Conservation (phyloP, 1,140 invertebrate species). For the Drosophila cardini region DNA sequence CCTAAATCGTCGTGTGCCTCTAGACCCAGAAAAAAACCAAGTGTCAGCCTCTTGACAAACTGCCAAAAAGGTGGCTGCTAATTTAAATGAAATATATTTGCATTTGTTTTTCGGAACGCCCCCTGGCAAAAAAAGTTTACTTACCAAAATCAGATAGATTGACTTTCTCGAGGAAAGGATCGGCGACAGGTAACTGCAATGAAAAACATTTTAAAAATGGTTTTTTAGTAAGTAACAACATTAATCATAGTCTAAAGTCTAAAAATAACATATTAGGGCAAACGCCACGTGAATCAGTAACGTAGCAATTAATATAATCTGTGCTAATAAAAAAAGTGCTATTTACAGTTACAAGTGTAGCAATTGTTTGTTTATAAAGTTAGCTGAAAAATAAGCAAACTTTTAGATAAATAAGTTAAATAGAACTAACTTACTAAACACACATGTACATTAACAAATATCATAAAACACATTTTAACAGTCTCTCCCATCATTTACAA, state of each 20-base stretch:
- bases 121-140: slow-evolving; percentile 77
- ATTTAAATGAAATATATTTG: slow-evolving; percentile 56
- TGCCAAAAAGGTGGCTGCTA: slow-evolving; percentile 65
- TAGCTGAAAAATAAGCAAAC: slow-evolving; percentile 5
- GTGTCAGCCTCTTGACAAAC: slow-evolving; percentile 48
- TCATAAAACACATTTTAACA: slow-evolving; percentile 1
- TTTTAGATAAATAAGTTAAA: slow-evolving; percentile 32
- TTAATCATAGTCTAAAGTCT: slow-evolving; percentile 4
- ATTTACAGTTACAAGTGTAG: slow-evolving; percentile 17
- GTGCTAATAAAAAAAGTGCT: neutral
- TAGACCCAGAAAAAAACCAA: slow-evolving; percentile 23
- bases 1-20: slow-evolving; percentile 63
- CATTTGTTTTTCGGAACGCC: slow-evolving; percentile 26
- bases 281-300: neutral
- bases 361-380: slow-evolving; percentile 4
- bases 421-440: slow-evolving; percentile 15
- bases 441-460: slow-evolving; percentile 15
- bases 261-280: neutral
- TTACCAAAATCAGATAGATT: slow-evolving; percentile 93
- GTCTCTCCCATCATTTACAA: slow-evolving; percentile 14
- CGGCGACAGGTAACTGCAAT: slow-evolving; percentile 94
- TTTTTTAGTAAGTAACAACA: neutral
- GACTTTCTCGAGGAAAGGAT: slow-evolving; percentile 95
- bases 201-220: slow-evolving; percentile 4
- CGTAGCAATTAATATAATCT: neutral